These are phyloP conservation scores for Vulpes lagopus DNA, from an alignment of 2,113 vertebrate species.

Conservation along the genomic window DNA sequence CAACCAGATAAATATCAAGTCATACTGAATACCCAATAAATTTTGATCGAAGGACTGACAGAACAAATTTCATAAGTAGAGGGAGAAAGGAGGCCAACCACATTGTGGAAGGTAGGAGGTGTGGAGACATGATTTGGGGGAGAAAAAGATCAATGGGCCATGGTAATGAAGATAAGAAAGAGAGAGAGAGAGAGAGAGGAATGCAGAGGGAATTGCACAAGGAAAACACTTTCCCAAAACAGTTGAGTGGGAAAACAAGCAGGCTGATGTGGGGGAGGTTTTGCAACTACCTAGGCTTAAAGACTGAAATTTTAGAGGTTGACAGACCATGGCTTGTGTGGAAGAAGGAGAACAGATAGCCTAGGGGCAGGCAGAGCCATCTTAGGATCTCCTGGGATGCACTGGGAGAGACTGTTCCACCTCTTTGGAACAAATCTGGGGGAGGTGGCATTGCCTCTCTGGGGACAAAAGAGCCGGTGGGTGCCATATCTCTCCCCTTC, in stretches of 20 bases:
- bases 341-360: background rate
- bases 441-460: background rate
- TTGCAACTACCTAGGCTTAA: background rate
- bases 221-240: background rate
- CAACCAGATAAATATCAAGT: background rate
- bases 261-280: background rate
- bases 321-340: background rate
- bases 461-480: background rate
- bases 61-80: background rate
- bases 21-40: background rate
- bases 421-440: background rate
- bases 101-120: background rate
- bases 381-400: background rate
- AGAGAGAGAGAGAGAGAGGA: background rate
- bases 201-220: background rate
- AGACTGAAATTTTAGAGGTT: background rate
- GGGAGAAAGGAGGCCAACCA: background rate
- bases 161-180: background rate
- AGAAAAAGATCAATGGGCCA: no score
- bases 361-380: background rate
- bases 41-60: background rate
- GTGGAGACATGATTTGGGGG: background rate
- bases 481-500: background rate
- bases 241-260: background rate
- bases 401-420: background rate